These are phyloP conservation scores for Echinometra lucunter DNA, from an alignment of 53 echinoderm and acorn worm species.

Conservation along the genomic window DNA sequence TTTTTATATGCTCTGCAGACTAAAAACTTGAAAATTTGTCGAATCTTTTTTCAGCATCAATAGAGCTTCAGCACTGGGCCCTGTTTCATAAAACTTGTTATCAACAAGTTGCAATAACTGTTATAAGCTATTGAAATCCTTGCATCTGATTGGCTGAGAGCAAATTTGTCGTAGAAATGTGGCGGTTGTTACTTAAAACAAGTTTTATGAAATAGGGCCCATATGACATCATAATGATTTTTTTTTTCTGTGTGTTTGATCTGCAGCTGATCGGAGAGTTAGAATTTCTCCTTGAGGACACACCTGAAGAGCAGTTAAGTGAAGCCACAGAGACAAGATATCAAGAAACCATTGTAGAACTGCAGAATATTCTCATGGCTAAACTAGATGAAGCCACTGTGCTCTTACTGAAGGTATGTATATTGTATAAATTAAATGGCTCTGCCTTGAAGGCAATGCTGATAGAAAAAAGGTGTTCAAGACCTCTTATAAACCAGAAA, in stretches of 20 bases:
- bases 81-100: no score
- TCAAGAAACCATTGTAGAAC: slow-evolving; percentile 83
- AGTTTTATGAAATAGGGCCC: no score
- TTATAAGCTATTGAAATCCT: no score
- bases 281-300: slow-evolving; percentile 78
- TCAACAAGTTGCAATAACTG: no score
- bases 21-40: no score
- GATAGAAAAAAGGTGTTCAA: background rate
- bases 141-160: no score
- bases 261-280: slow-evolving; percentile 86
- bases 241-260: background rate
- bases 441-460: background rate
- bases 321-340: slow-evolving; percentile 70
- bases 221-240: background rate
- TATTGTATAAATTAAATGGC: no score
- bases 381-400: slow-evolving; percentile 90
- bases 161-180: no score
- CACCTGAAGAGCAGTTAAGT: slow-evolving; percentile 71
- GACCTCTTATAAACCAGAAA: no score
- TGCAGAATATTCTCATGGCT: slow-evolving; percentile 76
- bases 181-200: no score
- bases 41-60: background rate
- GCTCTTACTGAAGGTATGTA: slow-evolving; percentile 83
- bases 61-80: background rate
- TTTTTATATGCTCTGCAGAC: no score